Evolutionary conservation across 2,888 invertebrate genomes (phyloP).

Genomic region (Philereme vetulata): DNA sequence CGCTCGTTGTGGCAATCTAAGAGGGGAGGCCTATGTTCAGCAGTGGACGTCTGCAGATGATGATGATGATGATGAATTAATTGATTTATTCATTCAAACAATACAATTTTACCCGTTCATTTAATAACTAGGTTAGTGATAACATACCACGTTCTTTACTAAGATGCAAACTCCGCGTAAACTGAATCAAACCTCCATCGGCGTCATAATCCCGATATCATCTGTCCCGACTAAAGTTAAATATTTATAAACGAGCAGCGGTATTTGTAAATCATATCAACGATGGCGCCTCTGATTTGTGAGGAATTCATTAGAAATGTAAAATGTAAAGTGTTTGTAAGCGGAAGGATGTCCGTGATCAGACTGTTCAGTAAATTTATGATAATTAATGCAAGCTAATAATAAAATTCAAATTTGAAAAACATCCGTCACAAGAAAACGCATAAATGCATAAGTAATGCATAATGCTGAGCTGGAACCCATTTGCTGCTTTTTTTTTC

Average conservation of each 20-base stretch:
- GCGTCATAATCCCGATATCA: slow-evolving; percentile 18
- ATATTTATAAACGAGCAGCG: slow-evolving; percentile 11
- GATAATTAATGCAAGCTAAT: background rate
- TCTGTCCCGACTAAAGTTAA: slow-evolving; percentile 15
- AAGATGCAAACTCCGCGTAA: background rate
- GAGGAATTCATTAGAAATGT: slow-evolving; percentile 20
- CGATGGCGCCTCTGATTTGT: slow-evolving; percentile 18
- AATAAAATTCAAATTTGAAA: too few relatives aligned
- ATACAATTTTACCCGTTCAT: too few relatives aligned
- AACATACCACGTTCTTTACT: background rate
- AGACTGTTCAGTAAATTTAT: slow-evolving; percentile 1
- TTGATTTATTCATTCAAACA: too few relatives aligned
- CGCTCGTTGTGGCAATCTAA: too few relatives aligned
- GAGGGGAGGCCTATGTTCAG: too few relatives aligned
- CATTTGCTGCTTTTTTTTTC: too few relatives aligned
- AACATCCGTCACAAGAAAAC: too few relatives aligned
- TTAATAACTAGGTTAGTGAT: too few relatives aligned
- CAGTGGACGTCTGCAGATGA: too few relatives aligned
- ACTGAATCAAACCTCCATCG: background rate
- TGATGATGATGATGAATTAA: too few relatives aligned
- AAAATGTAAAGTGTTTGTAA: slow-evolving; percentile 19
- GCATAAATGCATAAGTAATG: too few relatives aligned
- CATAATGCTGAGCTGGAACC: too few relatives aligned
- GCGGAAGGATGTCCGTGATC: background rate
- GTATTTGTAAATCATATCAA: slow-evolving; percentile 24